Evolutionary conservation across 1,140 invertebrate genomes (phyloP), one percentile per base, ranked within the genome.

Genomic region (Drosophila murphyi): DNA sequence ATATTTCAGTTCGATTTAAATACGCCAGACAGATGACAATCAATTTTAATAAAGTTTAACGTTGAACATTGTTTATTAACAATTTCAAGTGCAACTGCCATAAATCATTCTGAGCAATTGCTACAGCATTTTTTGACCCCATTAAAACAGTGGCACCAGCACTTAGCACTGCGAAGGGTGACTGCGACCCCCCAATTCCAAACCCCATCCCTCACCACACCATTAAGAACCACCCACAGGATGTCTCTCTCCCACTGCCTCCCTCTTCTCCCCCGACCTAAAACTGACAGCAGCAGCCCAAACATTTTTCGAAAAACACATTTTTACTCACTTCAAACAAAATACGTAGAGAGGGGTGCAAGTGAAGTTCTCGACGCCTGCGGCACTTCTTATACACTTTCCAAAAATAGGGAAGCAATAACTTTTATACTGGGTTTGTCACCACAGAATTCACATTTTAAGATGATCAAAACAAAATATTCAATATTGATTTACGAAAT

Each of bases 311-410:
- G 2, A 47, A 71, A 62, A 75, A 74, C 52, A 70, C 65, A 78
- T 68, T 78, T 75, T 65, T 74, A 51, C 67, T 71, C 65, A 78
- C 76, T 76, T 78, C 76, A 78, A 78, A 78, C 72, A 56, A 70
- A 75, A 65, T 20, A 45, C 52, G 41, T 43, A 31, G 47, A 47
- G 43, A 57, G 20, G 20, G 20, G 20, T 20, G 20, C 63, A 69
- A 77, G 65, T 78, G 72, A 43, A 75, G 76, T 70, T 75, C 37
- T 55, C 41, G 57, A 5, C 10, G 60, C 72, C 72, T 60, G 54
- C 35, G 61, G 76, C 65, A 37, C 12, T 29, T 31, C 4, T 31
- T 61, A 65, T 59, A 47, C 41, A 28, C 55, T 69, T 34, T 34
- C 12, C 2, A 35, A 8, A 35, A 2, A 8, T 7, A 8, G n/a